Base-by-base conservation (phyloP, 35 echinoderm and acorn worm species). In the Heliocidaris tuberculata region DNA sequence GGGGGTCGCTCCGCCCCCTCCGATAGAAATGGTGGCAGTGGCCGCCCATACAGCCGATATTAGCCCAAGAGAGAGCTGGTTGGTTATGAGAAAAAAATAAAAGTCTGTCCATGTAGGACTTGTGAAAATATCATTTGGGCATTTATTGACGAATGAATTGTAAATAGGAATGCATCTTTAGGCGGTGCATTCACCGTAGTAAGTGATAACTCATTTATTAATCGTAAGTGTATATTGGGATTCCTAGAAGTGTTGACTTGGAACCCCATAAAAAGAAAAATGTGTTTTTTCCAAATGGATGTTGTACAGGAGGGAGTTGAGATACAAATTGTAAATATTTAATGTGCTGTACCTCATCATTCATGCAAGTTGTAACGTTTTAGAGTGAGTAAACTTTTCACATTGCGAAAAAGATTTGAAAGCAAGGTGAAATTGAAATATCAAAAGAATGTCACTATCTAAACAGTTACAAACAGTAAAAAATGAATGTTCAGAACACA, bases 21-120 rank as follows among this genome's bases (percentile, higher is more conserved):
- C 87, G 87, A 89, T 89, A 89, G 87, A 89, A 89, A 89, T 89
- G 87, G 87, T n/a, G 87, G 15, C n/a, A 4, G 70, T 30, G 47
- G 87, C 87, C 87, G 87, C 87, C 87, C 87, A 5, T 89, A 89
- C 87, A 89, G 87, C 47, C 87, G 87, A 15, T 89, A 47, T 42
- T 89, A 89, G 31, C 31, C 87, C 47, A 89, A 12, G 11, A 42
- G 65, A 78, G 9, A 78, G 65, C 65, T 2, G 65, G 7, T 78
- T n/a, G 8, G 27, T 27, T 78, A 19, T 78, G 21, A 19, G 27
- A 9, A 19, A 8, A 78, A 78, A 78, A n/a, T 2, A 78, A 19
- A 78, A 78, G n/a, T n/a, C 15, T 78, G 17, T 7, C 17, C 27
- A 71, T 78, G 65, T 78, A 78, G 65, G 65, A 2, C 65, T 7